Conservation (phyloP, 2,888 invertebrate species). For the Campoplex nolae region DNA sequence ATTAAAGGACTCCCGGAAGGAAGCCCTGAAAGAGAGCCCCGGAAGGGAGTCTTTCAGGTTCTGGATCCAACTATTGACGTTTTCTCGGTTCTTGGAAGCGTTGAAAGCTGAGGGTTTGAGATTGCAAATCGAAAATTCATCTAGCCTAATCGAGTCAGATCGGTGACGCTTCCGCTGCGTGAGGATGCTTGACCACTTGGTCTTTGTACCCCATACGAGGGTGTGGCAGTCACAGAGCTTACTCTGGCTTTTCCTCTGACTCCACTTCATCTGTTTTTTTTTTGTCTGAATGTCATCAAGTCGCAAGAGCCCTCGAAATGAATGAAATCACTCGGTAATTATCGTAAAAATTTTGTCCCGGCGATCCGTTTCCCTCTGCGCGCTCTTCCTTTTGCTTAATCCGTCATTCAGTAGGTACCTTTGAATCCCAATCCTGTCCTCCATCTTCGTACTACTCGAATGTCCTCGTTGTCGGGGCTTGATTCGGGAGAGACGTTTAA, state of each 20-base stretch:
- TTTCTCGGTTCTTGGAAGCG: no score
- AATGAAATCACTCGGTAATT: background rate
- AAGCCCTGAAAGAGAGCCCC: no score
- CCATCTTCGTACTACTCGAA: no score
- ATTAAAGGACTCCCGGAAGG: no score
- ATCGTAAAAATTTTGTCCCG: background rate
- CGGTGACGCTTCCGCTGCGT: background rate
- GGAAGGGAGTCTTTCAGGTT: background rate
- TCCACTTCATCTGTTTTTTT: background rate
- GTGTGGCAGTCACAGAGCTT: background rate
- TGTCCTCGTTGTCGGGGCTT: background rate
- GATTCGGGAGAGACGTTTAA: background rate
- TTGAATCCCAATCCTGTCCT: background rate
- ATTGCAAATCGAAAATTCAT: background rate
- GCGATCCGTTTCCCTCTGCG: background rate
- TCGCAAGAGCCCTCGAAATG: background rate
- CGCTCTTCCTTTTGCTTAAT: background rate
- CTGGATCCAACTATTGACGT: no score
- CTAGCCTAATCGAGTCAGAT: background rate
- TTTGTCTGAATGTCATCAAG: background rate
- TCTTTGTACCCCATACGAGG: background rate
- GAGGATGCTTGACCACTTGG: background rate
- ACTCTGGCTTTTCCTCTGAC: background rate
- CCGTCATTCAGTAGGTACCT: background rate
- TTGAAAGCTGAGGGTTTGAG: background rate